Percentiles rank a stretch among this genome's conserved stretches.
These are phyloP conservation scores for Dilophus febrilis DNA, from an alignment of 2,888 invertebrate species.

Conservation along the genomic window DNA sequence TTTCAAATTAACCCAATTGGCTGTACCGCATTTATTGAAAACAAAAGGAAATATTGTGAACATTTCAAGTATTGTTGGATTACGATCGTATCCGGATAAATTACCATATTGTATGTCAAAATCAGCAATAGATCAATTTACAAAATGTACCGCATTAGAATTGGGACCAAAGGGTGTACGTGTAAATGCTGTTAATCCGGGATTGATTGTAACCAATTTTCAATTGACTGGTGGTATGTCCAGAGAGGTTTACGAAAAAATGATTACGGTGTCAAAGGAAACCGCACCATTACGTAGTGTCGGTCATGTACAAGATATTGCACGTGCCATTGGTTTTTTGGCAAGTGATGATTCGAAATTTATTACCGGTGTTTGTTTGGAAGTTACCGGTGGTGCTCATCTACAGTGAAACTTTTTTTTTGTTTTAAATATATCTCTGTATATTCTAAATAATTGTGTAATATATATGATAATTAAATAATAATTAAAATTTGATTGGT, in stretches of 20 bases:
- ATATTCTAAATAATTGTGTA: too few species aligned
- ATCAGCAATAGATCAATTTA: slow-evolving; percentile 87
- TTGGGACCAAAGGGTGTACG: slow-evolving; percentile 65
- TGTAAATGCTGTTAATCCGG: slow-evolving; percentile 86
- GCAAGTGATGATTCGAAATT: slow-evolving; percentile 77
- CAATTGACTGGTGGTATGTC: slow-evolving; percentile 75
- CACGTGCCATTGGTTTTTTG: slow-evolving; percentile 76
- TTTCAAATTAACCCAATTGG: slow-evolving; percentile 69
- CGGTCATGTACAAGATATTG: slow-evolving; percentile 72
- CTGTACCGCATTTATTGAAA: slow-evolving; percentile 69
- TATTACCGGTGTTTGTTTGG: slow-evolving; percentile 74
- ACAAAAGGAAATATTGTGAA: slow-evolving; percentile 86
- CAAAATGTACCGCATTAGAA: slow-evolving; percentile 79
- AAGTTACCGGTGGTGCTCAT: slow-evolving; percentile 74
- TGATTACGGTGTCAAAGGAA: slow-evolving; percentile 64
- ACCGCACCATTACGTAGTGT: slow-evolving; percentile 87
- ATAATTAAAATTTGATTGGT: too few species aligned
- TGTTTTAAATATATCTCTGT: too few species aligned
- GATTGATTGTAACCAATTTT: slow-evolving; percentile 74
- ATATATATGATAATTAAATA: too few species aligned
- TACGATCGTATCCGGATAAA: slow-evolving; percentile 77
- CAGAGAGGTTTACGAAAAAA: slow-evolving; percentile 62
- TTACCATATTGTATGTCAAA: slow-evolving; percentile 88
- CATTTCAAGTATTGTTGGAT: slow-evolving; percentile 86
- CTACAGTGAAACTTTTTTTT: too few species aligned